Base-by-base conservation (phyloP, 2,113 vertebrate genomes). In the Pollimyrus isidori region DNA sequence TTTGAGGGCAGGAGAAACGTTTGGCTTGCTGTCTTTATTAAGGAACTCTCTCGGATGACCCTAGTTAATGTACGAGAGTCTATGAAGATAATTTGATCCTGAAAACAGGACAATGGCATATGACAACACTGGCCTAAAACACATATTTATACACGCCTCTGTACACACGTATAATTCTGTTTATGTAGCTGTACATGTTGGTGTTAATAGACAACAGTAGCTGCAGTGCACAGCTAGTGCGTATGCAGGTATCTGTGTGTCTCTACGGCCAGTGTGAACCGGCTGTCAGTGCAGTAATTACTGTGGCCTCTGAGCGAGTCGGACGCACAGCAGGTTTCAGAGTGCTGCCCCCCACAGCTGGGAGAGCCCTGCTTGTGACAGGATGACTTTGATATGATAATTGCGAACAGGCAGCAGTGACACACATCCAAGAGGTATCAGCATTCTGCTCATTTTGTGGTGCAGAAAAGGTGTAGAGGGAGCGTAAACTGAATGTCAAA, bases 11-110 rank as follows among this genome's bases (percentile, higher is more conserved):
- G 86, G 86, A 80, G 35, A 50, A 88, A 90, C 87, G 90, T 48
- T 90, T 15, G 82, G 88, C 69, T 88, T 89, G 89, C 89, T 46
- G 49, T 87, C 80, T 80, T 19, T 87, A 90, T 91, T 88, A 89
- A 87, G 80, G 49, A 30, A 49, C 30, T 26, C 23, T 49, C 53
- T 48, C 58, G 53, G 65, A 89, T 15, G 84, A 49, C 58, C 83
- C 53, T 45, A 83, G 84, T 76, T 89, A 50, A 88, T 39, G 48
- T 9, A n/a, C 52, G 48, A 52, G 48, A 21, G 42, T 23, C 88
- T 85, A 48, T 35, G 26, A 7, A 35, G 85, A 17, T 26, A 87
- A 56, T 19, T 17, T 3, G 50, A 17, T 11, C 46, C 48, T 53
- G 15, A 76, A 4, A 39, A 42, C 35, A 42, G 65, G n/a, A n/a